Base-by-base conservation (phyloP, 1,140 invertebrate species). In the Hyphantria cunea region DNA sequence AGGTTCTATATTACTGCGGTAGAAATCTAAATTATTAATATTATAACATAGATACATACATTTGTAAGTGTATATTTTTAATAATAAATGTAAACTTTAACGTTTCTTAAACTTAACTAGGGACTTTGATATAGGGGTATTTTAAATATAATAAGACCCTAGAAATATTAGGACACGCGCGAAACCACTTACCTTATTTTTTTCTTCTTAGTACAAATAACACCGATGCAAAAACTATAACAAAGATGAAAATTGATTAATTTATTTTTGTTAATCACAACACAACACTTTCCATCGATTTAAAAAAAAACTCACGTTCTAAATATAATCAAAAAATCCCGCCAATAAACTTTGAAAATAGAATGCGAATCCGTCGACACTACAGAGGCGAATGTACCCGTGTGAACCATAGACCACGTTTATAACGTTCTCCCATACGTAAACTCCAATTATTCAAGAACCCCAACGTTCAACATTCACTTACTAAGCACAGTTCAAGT, bases 321-420 rank as follows among this genome's bases (percentile, higher is more conserved):
- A 63, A 53, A 59, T 52, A 31, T 39, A 47, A 12, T 48, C 39
- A 32, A n/a, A 65, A 62, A 69, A 67, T 48, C 14, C 25, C 48
- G 56, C 60, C 39, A 42, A 32, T 37, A 51, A 62, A 68, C 56
- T 67, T 70, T 47, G 51, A 69, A 70, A 65, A 62, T 72, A 53
- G 68, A 68, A 79, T 70, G 68, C 64, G 65, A 51, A 58, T 47
- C 64, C 59, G 63, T 68, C 65, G 65, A 63, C 54, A 66, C 56
- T 59, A 58, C 62, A 68, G 41, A 68, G 56, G 73, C 72, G 79
- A 88, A 76, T 88, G 85, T 74, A 70, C 80, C 78, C 78, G 79
- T 73, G 83, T 72, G 68, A 74, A 70, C 72, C 80, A 80, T 77
- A 84, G 68, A 70, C 66, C 80, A 84, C 82, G 84, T 79, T 82